phyloP scores from a whole-genome alignment of 2,113 vertebrate genomes.

The Phylloscopus trochilus region DNA sequence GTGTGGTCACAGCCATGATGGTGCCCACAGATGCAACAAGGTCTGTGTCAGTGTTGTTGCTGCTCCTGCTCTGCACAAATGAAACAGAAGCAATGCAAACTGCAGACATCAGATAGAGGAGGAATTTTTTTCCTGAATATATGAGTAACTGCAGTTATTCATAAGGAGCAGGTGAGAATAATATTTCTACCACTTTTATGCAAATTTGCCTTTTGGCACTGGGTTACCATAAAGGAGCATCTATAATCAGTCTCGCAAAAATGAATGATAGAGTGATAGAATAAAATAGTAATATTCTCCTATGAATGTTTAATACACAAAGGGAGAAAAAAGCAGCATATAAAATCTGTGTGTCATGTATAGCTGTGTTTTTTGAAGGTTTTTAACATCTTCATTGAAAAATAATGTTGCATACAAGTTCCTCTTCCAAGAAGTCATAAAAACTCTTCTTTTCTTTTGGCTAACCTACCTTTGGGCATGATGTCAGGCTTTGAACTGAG shows the following conservation, averaged over 20 bases:
- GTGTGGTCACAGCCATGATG: fast-evolving
- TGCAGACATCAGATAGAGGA: background rate
- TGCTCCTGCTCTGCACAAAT: background rate
- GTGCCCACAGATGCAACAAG: fast-evolving
- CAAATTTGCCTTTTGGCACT: background rate
- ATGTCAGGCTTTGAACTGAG: conserved; percentile 50
- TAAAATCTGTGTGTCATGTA: background rate
- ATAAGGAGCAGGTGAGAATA: background rate
- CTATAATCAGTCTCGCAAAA: background rate
- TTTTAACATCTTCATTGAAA: background rate
- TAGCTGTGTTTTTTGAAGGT: background rate
- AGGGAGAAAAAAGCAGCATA: background rate
- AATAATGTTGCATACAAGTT: background rate
- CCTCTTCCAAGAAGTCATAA: background rate
- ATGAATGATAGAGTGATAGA: background rate
- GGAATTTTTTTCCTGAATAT: background rate
- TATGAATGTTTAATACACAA: background rate
- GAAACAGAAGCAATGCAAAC: background rate
- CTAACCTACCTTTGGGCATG: conserved; percentile 61
- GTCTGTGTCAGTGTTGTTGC: background rate
- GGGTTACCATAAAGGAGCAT: background rate
- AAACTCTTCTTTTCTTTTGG: background rate
- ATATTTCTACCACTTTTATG: background rate
- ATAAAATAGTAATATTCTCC: background rate
- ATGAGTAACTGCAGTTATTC: background rate